Base-by-base conservation (phyloP, 2,888 invertebrate species). In the Clunio marinus region DNA sequence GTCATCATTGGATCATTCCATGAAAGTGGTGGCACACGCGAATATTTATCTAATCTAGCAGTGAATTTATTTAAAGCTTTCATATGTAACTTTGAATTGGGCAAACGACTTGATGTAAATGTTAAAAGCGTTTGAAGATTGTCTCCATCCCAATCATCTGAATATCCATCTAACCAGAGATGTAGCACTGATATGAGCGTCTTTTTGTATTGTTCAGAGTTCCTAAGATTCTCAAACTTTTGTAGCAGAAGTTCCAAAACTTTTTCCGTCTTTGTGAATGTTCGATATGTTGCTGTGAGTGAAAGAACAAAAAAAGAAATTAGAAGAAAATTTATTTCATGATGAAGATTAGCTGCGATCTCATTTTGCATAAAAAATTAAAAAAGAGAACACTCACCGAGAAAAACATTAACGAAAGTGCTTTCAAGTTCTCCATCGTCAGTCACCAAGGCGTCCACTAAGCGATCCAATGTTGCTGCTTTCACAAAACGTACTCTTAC, bases 121-220 rank as follows among this genome's bases (percentile, higher is more conserved):
- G 88, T 86, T 74, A 93, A 84, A 73, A 98, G 84, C 78, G 89
- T 86, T 71, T 86, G 84, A 74, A 98, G 86, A 72, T 76, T 77
- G 2, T 75, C 76, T 68, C 77, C 77, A 68, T 75, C 76, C 83
- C 84, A 84, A 81, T 99, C 99, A 79, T 97, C 96, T 45, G 96
- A 93, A 79, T 96, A 98, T 69, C 93, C 91, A 81, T 98, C 97
- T 76, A 99, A 80, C 99, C 99, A 99, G 55, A 97, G 95, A 77
- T 95, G 93, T 72, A 98, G 84, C 70, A 92, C 91, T 72, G 92
- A 90, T 74, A 93, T 87, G 77, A 95, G 84, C 71, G 93, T 92
- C 80, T 90, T 91, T 76, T 71, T 82, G 78, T 79, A 79, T 79
- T 77, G 68, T 77, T 78, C 60, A 75, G 76, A 70, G 22, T 76